Conservation (phyloP, 1,140 invertebrate species). For the Cotesia glomerata region DNA sequence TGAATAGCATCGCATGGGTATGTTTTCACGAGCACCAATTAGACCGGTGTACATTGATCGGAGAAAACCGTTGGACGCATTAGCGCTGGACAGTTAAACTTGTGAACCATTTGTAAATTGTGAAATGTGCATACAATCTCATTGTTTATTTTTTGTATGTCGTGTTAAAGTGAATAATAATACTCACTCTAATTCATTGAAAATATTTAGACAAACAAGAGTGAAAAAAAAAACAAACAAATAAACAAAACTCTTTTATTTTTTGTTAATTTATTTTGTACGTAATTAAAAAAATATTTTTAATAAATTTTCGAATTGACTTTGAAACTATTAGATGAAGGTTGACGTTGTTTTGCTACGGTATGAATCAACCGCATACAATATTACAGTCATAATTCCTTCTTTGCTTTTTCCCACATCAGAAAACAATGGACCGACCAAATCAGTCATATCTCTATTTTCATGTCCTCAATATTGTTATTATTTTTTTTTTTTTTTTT, state of each 20-base stretch:
- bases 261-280: too few relatives aligned
- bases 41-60: conserved; percentile 35
- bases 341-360: background rate
- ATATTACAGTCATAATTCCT: conserved; percentile 9
- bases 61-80: conserved; percentile 37
- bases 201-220: background rate
- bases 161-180: background rate
- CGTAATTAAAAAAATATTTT: background rate
- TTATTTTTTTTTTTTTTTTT: too few relatives aligned
- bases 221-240: background rate
- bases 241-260: too few relatives aligned
- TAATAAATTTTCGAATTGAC: too few relatives aligned
- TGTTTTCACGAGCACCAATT: conserved; percentile 37
- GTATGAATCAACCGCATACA: conserved; percentile 15
- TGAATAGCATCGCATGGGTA: background rate
- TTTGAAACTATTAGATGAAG: conserved; percentile 4
- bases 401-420: conserved; percentile 7
- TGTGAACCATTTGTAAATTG: conserved; percentile 34
- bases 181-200: conserved; percentile 12
- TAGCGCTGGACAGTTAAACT: conserved; percentile 35
- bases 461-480: too few relatives aligned
- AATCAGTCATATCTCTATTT: background rate
- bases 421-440: background rate
- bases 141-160: background rate
- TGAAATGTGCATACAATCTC: conserved; percentile 19